These are phyloP conservation scores for Onthophagus taurus DNA, from an alignment of 1,140 invertebrate genomes.

Conservation along the genomic window DNA sequence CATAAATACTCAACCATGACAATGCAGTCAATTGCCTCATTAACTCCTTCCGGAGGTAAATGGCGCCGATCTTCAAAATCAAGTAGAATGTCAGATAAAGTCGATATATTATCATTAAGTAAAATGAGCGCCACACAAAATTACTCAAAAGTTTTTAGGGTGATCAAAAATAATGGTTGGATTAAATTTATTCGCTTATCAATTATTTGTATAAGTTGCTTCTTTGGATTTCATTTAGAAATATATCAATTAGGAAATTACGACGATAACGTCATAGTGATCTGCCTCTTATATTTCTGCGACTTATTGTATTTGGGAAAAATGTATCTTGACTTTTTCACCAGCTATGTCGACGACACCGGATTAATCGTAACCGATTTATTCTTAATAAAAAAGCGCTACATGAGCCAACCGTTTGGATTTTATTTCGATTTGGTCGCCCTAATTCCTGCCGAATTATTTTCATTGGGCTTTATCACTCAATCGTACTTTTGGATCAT, in stretches of 20 bases:
- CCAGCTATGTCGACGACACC: slow-evolving; percentile 15
- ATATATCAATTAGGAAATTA: background rate
- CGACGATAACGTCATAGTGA: background rate
- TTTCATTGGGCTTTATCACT: slow-evolving; percentile 1
- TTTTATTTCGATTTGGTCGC: slow-evolving; percentile 17
- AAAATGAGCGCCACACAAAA: no score
- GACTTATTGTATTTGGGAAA: slow-evolving; percentile 13
- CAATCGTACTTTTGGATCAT: background rate
- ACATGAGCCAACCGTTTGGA: slow-evolving; percentile 9
- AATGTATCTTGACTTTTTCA: slow-evolving; percentile 17
- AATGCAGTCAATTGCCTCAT: no score
- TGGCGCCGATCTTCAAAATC: no score
- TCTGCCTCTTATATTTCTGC: background rate
- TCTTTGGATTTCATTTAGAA: slow-evolving; percentile 3
- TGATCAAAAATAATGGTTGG: no score
- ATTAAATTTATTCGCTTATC: no score
- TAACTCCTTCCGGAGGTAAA: no score
- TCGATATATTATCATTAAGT: no score
- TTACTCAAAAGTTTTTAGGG: no score
- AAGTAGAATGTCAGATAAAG: no score
- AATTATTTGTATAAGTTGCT: no score
- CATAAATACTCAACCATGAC: no score
- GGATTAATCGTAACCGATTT: slow-evolving; percentile 9
- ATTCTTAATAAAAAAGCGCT: slow-evolving; percentile 11
- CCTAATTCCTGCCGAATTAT: slow-evolving; percentile 10